Evolutionary conservation across 2,888 invertebrate species (phyloP), one percentile per base, ranked within the genome.

Genomic region (Tinea semifulvella): DNA sequence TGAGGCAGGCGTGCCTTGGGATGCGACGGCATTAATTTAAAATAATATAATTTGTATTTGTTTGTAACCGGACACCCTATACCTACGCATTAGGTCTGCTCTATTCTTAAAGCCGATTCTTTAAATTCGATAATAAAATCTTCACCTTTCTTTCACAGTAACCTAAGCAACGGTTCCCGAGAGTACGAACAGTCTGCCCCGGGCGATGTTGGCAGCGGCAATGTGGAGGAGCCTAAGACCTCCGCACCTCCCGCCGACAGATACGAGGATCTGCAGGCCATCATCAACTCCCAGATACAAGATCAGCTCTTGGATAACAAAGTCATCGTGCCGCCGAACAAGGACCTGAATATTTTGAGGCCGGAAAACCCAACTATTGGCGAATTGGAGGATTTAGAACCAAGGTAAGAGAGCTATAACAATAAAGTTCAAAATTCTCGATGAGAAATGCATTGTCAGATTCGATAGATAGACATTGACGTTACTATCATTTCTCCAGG

Each of bases 291-390:
- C 25, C 80, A 76, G 50, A 72, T 83, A 44, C 73, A 64, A 16
- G 83, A 83, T 42, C 83, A 82, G 43, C 68, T 72, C 3, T 82
- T 85, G 2, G 84, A 84, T 19, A 72, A 85, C 52, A 58, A 69
- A 13, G 82, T 82, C 36, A 58, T 80, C 2, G 67, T 83, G 39
- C 72, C 85, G 25, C 80, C 83, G 26, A 66, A 77, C 47, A 72
- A 77, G 39, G 84, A 85, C 52, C 76, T 84, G 36, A 85, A 85
- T 48, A 66, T 82, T 14, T 51, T 74, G 47, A 65, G 80, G 44
- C 73, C 79, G 1, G 84, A 86, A 49, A 90, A 90, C 65, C 91
- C 91, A 0, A 87, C 87, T 2, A 79, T 93, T 47, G 88, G 84
- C 0, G 87, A 90, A 55, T 68, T 91, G 66, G 86, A 88, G 58